These are phyloP conservation scores for Esox niger DNA, from an alignment of 2,113 vertebrate species.

Conservation along the genomic window DNA sequence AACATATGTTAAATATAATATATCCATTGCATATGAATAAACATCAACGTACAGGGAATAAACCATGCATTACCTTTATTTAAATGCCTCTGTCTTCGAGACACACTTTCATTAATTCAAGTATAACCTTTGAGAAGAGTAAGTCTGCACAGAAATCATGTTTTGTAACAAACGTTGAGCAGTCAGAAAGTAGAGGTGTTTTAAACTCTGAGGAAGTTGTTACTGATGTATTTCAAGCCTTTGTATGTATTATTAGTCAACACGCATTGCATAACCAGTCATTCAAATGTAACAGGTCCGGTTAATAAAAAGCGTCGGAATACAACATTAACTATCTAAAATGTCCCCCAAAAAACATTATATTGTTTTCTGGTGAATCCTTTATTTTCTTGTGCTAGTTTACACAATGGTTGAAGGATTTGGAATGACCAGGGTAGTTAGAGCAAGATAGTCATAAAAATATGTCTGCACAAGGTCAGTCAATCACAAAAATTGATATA, in stretches of 20 bases:
- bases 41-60: background rate
- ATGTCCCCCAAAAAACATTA: background rate
- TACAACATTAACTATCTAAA: background rate
- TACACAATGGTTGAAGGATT: constrained; percentile 15
- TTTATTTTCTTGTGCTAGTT: background rate
- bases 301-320: background rate
- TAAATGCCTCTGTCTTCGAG: background rate
- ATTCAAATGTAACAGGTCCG: background rate
- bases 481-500: constrained; percentile 1
- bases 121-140: background rate
- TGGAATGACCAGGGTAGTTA: background rate
- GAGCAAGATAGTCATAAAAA: constrained; percentile 26
- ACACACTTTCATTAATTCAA: background rate
- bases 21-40: background rate
- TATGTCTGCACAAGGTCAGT: constrained; percentile 42
- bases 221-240: background rate
- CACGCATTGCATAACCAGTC: background rate
- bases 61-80: background rate
- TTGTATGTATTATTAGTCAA: background rate
- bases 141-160: background rate
- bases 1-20: background rate
- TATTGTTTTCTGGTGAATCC: constrained; percentile 24
- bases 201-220: background rate
- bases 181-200: background rate
- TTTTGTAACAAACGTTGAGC: background rate